Conservation (phyloP, 1,140 invertebrate genomes). For the Coelopa frigida region DNA sequence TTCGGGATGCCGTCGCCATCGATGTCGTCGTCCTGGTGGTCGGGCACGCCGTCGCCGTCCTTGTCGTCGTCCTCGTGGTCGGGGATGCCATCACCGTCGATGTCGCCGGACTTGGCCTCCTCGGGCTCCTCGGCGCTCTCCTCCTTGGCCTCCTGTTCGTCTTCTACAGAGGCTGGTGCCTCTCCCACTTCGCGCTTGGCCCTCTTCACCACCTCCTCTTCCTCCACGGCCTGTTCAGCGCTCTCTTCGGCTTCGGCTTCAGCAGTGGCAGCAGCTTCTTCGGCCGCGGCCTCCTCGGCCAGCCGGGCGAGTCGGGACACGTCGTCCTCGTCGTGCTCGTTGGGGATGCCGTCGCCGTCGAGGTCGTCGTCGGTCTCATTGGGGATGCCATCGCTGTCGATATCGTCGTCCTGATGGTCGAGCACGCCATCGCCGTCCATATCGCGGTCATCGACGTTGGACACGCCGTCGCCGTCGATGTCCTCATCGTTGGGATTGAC, state of each 20-base stretch:
- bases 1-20: slow-evolving; percentile 17
- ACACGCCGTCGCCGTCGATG: slow-evolving; percentile 30
- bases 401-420: slow-evolving; percentile 38
- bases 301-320: too few relatives aligned
- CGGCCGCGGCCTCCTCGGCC: too few relatives aligned
- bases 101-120: slow-evolving; percentile 15
- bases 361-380: slow-evolving; percentile 42
- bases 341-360: slow-evolving; percentile 42
- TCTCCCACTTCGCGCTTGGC: slow-evolving; percentile 44
- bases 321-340: slow-evolving; percentile 33
- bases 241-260: slow-evolving; percentile 33
- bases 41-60: slow-evolving; percentile 19
- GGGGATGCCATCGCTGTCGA: slow-evolving; percentile 30
- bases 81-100: slow-evolving; percentile 20
- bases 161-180: slow-evolving; percentile 28
- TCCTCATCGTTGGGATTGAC: slow-evolving; percentile 24
- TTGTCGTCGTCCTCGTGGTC: slow-evolving; percentile 30
- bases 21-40: slow-evolving; percentile 16
- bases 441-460: slow-evolving; percentile 41
- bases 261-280: too few relatives aligned
- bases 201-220: slow-evolving; percentile 24
- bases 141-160: slow-evolving; percentile 4
- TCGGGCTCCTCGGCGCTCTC: slow-evolving; percentile 14
- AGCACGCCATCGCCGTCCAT: slow-evolving; percentile 32
- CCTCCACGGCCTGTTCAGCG: slow-evolving; percentile 19